These are phyloP conservation scores for Vireo altiloquus DNA, from an alignment of 2,113 vertebrate species.

Conservation along the genomic window DNA sequence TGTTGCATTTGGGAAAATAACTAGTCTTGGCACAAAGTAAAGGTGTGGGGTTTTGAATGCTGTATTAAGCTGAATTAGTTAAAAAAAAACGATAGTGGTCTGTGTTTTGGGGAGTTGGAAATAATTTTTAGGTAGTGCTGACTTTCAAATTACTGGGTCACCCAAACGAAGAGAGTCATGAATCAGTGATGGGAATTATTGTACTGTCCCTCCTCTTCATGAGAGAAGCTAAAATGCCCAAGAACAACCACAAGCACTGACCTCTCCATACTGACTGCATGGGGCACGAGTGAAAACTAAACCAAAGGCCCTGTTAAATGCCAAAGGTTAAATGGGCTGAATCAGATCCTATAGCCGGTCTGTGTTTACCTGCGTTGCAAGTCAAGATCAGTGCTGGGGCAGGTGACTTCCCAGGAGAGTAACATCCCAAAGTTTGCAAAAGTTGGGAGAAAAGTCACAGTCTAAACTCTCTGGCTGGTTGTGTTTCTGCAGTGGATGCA, in stretches of 20 bases:
- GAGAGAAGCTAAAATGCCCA: rapidly evolving
- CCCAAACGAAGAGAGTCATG: background rate
- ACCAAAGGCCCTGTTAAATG: background rate
- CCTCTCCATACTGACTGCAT: background rate
- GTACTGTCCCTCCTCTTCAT: background rate
- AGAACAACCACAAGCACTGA: background rate
- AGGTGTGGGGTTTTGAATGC: background rate
- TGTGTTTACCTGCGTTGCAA: background rate
- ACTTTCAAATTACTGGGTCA: background rate
- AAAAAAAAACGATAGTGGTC: background rate
- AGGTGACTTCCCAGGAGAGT: background rate
- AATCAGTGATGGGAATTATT: background rate
- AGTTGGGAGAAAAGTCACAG: background rate
- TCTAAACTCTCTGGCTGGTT: background rate
- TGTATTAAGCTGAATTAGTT: background rate
- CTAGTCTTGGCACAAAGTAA: background rate
- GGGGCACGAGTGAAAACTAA: background rate
- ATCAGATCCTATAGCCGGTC: background rate
- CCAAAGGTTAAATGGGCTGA: background rate
- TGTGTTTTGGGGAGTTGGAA: background rate
- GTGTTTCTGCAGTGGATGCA: background rate
- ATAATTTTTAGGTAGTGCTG: background rate
- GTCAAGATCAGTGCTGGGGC: background rate
- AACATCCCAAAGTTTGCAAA: background rate
- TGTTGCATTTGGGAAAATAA: background rate